phyloP scores from a whole-genome alignment of 1,140 invertebrate species.

The Drosophila novamexicana region DNA sequence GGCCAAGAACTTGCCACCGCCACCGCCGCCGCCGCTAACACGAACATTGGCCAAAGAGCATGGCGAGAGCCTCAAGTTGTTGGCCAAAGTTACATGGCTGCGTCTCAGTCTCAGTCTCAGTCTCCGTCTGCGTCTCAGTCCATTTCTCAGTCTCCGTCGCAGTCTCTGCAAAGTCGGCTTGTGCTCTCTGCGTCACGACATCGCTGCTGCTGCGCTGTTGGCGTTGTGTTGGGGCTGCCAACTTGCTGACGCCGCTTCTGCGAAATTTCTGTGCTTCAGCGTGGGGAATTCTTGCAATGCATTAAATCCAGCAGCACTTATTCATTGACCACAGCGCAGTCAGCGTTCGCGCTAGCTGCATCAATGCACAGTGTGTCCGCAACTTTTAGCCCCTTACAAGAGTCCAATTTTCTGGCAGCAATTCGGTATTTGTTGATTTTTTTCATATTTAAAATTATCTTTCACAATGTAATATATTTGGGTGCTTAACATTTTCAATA shows the following conservation, averaged over 20 bases:
- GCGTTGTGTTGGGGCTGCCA: constrained; percentile 38
- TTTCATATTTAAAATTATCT: too few relatives aligned
- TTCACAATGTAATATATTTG: too few relatives aligned
- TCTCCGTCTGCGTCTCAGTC: constrained; percentile 24
- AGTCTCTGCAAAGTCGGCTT: constrained; percentile 56
- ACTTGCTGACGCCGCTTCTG: constrained; percentile 43
- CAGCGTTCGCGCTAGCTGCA: not conserved
- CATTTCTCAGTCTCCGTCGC: constrained; percentile 38
- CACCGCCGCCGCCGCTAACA: constrained; percentile 34
- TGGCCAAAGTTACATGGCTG: constrained; percentile 71
- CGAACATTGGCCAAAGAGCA: constrained; percentile 69
- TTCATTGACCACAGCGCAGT: constrained; percentile 47
- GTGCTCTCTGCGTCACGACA: constrained; percentile 29
- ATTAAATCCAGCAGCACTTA: constrained; percentile 46
- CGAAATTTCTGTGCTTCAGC: constrained; percentile 44
- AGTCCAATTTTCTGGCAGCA: too few relatives aligned
- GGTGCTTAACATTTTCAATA: too few relatives aligned
- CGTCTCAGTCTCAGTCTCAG: constrained; percentile 43
- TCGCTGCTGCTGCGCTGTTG: constrained; percentile 34
- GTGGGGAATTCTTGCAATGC: constrained; percentile 60
- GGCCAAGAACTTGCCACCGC: constrained; percentile 73
- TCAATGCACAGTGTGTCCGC: constrained; percentile 7
- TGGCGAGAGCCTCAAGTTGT: constrained; percentile 54
- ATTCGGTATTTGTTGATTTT: too few relatives aligned
- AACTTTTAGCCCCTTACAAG: too few relatives aligned